phyloP scores from a whole-genome alignment of 2,797 vertebrate species.

The Cuculus canorus region DNA sequence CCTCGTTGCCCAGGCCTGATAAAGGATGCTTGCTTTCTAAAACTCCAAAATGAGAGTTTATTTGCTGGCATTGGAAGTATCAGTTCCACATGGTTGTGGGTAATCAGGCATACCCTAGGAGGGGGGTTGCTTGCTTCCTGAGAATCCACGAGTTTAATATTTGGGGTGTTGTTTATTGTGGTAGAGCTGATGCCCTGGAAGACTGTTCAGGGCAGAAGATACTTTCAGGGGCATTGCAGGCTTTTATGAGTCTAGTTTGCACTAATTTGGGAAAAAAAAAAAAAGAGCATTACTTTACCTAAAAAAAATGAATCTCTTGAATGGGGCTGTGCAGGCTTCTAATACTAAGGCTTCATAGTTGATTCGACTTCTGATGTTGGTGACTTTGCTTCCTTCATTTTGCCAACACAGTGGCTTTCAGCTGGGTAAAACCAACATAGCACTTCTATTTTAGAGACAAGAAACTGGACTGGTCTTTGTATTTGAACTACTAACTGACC shows the following conservation, averaged over 20 bases:
- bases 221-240: background rate
- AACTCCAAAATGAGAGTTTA: too few relatives aligned
- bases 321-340: background rate
- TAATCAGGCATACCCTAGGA: accelerated
- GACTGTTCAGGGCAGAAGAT: background rate
- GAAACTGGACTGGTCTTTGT: background rate
- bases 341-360: too few relatives aligned
- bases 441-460: background rate
- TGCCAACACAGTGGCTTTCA: background rate
- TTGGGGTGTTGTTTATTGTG: too few relatives aligned
- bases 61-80: too few relatives aligned
- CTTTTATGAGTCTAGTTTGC: background rate
- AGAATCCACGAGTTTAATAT: background rate
- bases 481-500: background rate
- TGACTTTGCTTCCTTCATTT: background rate
- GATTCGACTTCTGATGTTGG: background rate
- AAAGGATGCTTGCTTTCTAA: too few relatives aligned
- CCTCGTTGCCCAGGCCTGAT: too few relatives aligned
- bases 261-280: background rate
- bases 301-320: background rate
- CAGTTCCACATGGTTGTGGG: background rate
- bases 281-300: background rate
- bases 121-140: background rate
- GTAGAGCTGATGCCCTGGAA: too few relatives aligned
- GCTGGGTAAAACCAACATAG: background rate